Base-by-base conservation (phyloP, 1,140 invertebrate genomes). In the Trachymyrmex cornetzi region DNA sequence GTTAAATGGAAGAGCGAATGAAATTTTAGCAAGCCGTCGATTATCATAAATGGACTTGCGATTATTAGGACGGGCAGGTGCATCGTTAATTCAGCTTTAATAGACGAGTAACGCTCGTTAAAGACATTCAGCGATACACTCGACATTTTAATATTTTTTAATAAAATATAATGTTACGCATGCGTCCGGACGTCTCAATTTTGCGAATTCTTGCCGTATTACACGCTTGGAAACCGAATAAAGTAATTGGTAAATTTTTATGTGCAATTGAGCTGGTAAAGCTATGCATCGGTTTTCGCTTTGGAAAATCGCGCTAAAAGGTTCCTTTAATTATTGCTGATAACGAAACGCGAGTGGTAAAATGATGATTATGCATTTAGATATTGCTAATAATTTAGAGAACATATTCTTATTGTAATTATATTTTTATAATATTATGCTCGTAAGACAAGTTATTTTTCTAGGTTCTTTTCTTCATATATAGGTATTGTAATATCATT, bases 41-140 rank as follows among this genome's bases (percentile, higher is more conserved):
- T 84, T 84, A 84, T 84, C 80, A 84, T 84, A 84, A 84, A 84
- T 84, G 80, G 80, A 84, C 80, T 75, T 75, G 80, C 80, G 80
- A 84, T 84, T 84, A 84, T 84, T 67, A 74, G 80, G 80, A 84
- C 55, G 55, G 38, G 55, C 69, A 75, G 69, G 67, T 74, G 80
- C 69, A 27, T n/a, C 80, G 80, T 84, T 84, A 74, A 84, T 84
- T 75, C 69, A 75, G 44, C 80, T 84, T 84, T 84, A 82, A 82
- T 61, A 61, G 69, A 38, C 80, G 57, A 75, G 69, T 75, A 61
- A 75, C 55, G 80, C 55, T 84, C 69, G 55, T 84, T 84, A 84
- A 75, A 84, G 80, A 84, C 69, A 84, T 38, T 74, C 69, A 67
- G 55, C 44, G 24, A 6, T 3, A 27, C 34, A 22, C 80, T 30